phyloP scores from a whole-genome alignment of 30 jellyfish, hydroid and myxozoan species.

The Rhopilema esculentum region DNA sequence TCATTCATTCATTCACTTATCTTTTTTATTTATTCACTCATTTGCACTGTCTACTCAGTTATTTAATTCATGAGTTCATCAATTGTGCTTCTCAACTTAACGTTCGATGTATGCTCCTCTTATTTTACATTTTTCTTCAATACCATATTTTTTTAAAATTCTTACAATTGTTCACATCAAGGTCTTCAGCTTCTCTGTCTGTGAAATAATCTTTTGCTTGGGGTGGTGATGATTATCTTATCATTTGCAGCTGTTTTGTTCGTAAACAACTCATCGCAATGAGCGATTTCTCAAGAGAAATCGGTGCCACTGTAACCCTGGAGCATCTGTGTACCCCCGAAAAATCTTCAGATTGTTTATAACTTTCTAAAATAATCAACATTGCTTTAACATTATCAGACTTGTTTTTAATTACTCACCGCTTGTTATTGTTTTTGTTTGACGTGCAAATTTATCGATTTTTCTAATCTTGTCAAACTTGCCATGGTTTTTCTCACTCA shows the following conservation, averaged over 20 bases:
- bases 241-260: background rate
- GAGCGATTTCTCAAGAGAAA: background rate
- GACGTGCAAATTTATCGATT: background rate
- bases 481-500: background rate
- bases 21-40: background rate
- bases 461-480: background rate
- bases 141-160: background rate
- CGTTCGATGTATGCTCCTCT: background rate
- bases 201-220: background rate
- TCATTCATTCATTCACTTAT: background rate
- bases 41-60: background rate
- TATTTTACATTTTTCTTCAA: background rate
- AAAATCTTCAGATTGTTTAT: background rate
- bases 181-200: background rate
- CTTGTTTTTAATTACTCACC: background rate
- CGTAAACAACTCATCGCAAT: background rate
- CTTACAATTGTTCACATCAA: background rate
- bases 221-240: background rate
- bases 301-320: background rate
- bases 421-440: background rate
- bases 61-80: background rate
- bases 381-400: background rate
- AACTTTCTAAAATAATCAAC: background rate
- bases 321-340: background rate
- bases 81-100: no score